phyloP scores from a whole-genome alignment of 2,113 vertebrate species.

The Aspidoscelis tigris region DNA sequence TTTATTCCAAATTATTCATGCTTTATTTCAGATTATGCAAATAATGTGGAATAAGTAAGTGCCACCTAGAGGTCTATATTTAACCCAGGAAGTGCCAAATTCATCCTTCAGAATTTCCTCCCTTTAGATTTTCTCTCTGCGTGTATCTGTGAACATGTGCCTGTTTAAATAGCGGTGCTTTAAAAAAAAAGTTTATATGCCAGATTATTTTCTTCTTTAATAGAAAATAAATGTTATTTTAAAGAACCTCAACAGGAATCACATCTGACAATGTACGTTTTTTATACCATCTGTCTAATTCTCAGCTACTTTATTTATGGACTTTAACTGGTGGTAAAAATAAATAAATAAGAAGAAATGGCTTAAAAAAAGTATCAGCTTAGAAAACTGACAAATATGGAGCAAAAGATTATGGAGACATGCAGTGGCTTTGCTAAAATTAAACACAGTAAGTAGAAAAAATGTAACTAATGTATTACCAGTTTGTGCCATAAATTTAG shows the following conservation, averaged over 20 bases:
- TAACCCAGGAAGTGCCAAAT: background rate
- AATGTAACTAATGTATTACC: slow-evolving; percentile 99
- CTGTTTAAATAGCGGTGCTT: slow-evolving; percentile 10
- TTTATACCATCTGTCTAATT: slow-evolving; percentile 63
- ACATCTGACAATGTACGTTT: slow-evolving; percentile 53
- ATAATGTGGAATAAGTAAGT: no score
- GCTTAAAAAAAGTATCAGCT: slow-evolving; percentile 84
- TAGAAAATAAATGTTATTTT: slow-evolving; percentile 32
- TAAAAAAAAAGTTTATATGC: slow-evolving; percentile 11
- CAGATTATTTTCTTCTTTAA: slow-evolving; percentile 23
- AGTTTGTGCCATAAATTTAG: slow-evolving; percentile 99
- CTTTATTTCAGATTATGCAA: no score
- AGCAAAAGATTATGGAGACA: slow-evolving; percentile 96
- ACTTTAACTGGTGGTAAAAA: slow-evolving; percentile 85
- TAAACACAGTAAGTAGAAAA: slow-evolving; percentile 96
- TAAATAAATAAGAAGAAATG: slow-evolving; percentile 77
- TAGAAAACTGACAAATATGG: slow-evolving; percentile 93
- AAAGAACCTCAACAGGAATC: slow-evolving; percentile 44
- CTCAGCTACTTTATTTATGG: slow-evolving; percentile 87
- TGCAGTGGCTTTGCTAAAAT: slow-evolving; percentile 98
- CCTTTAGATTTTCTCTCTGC: slow-evolving; percentile 31
- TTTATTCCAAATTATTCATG: no score
- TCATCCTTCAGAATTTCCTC: slow-evolving; percentile 28
- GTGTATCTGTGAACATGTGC: background rate
- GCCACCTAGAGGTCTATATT: background rate